phyloP scores from a whole-genome alignment of 2,888 invertebrate genomes.

The Helleia helle region DNA sequence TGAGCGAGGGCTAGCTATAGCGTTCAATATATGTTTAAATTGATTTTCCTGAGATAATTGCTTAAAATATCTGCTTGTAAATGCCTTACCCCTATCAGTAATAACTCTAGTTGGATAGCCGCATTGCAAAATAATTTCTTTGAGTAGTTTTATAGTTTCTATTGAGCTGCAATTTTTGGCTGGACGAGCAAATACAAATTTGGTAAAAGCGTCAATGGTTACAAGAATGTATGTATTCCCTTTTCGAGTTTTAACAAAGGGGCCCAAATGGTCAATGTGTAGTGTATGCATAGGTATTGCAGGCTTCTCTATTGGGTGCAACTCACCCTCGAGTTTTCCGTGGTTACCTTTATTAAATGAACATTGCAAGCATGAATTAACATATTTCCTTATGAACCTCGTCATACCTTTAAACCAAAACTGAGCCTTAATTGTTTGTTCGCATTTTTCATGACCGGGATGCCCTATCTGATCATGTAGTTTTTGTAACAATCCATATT shows the following conservation, averaged over 20 bases:
- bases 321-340: background rate
- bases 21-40: constrained; percentile 11
- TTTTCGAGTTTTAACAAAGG: too few relatives aligned
- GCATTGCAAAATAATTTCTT: background rate
- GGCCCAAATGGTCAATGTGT: background rate
- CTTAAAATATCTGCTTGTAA: too few relatives aligned
- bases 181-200: background rate
- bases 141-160: background rate
- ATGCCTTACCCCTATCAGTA: too few relatives aligned
- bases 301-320: background rate
- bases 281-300: background rate
- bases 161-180: background rate
- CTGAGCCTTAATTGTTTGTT: too few relatives aligned
- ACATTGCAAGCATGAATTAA: background rate
- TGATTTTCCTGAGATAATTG: too few relatives aligned
- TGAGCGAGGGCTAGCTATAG: constrained; percentile 17
- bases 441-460: background rate
- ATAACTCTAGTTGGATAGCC: too few relatives aligned
- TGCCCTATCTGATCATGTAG: background rate
- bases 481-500: background rate
- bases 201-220: too few relatives aligned
- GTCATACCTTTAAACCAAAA: background rate
- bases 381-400: background rate
- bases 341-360: background rate
- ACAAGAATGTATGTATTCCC: too few relatives aligned